Evolutionary conservation across 1,140 invertebrate species (phyloP).

Genomic region (Hydropsyche tenuis): DNA sequence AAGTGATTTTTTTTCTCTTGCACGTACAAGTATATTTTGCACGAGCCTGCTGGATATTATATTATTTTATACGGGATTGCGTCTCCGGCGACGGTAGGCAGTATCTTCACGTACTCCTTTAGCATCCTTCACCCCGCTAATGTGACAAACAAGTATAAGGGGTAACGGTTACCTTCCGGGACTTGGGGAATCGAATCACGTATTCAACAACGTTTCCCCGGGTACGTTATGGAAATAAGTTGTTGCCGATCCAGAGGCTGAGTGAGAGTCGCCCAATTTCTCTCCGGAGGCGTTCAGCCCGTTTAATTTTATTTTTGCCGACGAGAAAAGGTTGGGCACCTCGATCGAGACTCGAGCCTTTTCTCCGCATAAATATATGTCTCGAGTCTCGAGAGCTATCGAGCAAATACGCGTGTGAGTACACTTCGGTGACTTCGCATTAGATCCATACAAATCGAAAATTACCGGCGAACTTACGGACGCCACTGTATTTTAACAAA

Average conservation of each 20-base stretch:
- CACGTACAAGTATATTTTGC: not conserved
- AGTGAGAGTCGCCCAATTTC: not conserved
- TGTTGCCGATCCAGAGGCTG: not conserved
- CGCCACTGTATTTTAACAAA: too few species aligned
- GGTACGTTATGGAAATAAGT: conserved; percentile 45
- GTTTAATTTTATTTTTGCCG: conserved; percentile 20
- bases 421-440: too few species aligned
- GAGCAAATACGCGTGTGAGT: too few species aligned
- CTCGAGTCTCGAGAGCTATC: too few species aligned
- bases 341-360: too few species aligned
- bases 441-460: too few species aligned
- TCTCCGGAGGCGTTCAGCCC: not conserved
- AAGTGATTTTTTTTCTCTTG: conserved; percentile 16
- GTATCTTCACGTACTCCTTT: conserved; percentile 19
- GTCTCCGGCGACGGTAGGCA: not conserved
- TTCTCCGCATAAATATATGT: too few species aligned
- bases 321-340: not conserved
- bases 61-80: too few species aligned
- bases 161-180: conserved; percentile 30
- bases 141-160: conserved; percentile 29
- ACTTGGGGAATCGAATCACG: conserved; percentile 46
- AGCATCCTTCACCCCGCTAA: conserved; percentile 32
- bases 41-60: too few species aligned
- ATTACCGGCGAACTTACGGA: too few species aligned
- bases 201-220: conserved; percentile 46